Conservation (phyloP, 2,797 vertebrate genomes). For the Pangasius macronema region DNA sequence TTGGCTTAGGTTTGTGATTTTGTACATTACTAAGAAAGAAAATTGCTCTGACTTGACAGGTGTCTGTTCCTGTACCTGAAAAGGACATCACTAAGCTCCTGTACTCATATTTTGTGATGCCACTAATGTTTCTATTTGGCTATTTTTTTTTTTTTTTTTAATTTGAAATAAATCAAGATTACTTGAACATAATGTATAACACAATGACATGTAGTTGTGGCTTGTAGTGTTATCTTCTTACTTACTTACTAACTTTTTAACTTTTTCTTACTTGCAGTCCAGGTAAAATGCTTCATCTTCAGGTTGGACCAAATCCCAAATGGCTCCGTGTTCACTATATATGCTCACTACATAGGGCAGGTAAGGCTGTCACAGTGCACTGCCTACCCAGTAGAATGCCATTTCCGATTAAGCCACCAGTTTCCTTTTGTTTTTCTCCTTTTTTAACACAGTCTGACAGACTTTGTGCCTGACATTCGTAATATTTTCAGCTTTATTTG, state of each 20-base stretch:
- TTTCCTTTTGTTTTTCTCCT: background rate
- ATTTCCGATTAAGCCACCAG: background rate
- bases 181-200: conserved; percentile 63
- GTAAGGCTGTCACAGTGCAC: background rate
- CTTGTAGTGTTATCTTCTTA: background rate
- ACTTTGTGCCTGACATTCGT: background rate
- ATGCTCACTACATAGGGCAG: background rate
- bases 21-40: conserved; percentile 53
- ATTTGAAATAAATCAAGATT: conserved; percentile 74
- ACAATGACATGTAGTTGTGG: background rate
- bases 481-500: background rate
- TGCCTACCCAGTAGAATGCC: background rate
- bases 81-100: conserved; percentile 66
- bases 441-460: background rate
- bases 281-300: background rate
- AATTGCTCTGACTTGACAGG: conserved; percentile 37
- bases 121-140: conserved; percentile 62
- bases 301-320: background rate
- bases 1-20: conserved; percentile 46
- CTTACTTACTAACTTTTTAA: background rate
- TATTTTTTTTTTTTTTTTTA: background rate
- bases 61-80: conserved; percentile 39
- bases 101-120: conserved; percentile 67
- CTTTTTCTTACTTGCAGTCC: background rate
- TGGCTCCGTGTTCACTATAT: background rate